phyloP scores from a whole-genome alignment of 2,113 vertebrate species.

The Laticauda laticaudata region DNA sequence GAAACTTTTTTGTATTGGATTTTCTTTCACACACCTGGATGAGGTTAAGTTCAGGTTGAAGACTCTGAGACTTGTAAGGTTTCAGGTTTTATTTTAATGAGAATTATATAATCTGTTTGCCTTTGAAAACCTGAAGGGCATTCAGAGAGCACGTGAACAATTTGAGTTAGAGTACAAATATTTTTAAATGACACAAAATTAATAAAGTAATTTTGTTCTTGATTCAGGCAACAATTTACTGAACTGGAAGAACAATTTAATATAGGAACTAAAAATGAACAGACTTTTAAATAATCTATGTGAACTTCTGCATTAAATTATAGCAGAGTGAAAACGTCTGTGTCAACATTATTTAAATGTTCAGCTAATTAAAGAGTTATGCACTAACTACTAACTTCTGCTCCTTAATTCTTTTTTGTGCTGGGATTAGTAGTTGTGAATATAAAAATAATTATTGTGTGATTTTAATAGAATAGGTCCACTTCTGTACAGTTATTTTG shows the following conservation, averaged over 20 bases:
- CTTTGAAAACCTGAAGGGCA: slow-evolving; percentile 63
- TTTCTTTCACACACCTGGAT: slow-evolving; percentile 54
- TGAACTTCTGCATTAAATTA: slow-evolving; percentile 78
- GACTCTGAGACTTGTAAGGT: slow-evolving; percentile 39
- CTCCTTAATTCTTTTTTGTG: slow-evolving; percentile 57
- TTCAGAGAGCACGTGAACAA: slow-evolving; percentile 64
- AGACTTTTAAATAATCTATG: slow-evolving; percentile 73
- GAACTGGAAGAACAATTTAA: slow-evolving; percentile 76
- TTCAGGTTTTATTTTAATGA: slow-evolving; percentile 61
- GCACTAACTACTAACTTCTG: slow-evolving; percentile 57
- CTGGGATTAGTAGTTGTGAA: slow-evolving; percentile 46
- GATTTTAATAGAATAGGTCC: neutral
- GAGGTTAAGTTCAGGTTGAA: slow-evolving; percentile 53
- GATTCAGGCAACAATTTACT: slow-evolving; percentile 68
- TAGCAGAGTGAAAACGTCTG: slow-evolving; percentile 69
- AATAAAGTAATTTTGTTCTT: slow-evolving; percentile 74
- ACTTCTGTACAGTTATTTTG: neutral
- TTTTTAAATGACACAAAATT: slow-evolving; percentile 70
- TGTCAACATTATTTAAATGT: slow-evolving; percentile 76
- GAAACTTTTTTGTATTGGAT: neutral
- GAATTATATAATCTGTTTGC: slow-evolving; percentile 51
- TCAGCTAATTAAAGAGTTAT: slow-evolving; percentile 66
- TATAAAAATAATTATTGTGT: slow-evolving; percentile 38
- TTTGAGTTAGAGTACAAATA: slow-evolving; percentile 62
- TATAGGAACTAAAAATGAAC: slow-evolving; percentile 74